Evolutionary conservation across 2,888 invertebrate species (phyloP), one percentile per base, ranked within the genome.

Genomic region (Thymelicus lineola): DNA sequence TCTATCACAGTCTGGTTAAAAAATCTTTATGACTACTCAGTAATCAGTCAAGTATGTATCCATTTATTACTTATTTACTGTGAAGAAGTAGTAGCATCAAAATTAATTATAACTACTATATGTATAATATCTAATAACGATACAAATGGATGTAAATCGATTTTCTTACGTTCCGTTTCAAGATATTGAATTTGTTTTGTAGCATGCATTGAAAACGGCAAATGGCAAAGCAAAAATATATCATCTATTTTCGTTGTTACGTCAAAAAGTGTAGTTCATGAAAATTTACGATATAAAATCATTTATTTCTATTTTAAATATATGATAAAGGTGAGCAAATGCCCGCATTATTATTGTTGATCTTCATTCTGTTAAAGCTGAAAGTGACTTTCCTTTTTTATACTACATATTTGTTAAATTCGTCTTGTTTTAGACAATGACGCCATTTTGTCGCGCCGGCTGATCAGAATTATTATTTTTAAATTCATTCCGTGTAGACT

Each of bases 391-490:
- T n/a, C 50, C 59, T 61, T 71, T 74, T 58, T 64, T 71, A 62
- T 45, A 70, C 38, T 73, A n/a, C n/a, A n/a, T n/a, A 73, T 73
- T 75, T 68, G 53, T 68, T 71, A 70, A 74, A 82, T 82, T 83
- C 82, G 82, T 84, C 88, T 90, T 91, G 89, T 91, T 88, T 89
- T 84, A 85, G 84, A 84, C 85, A 82, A 87, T 91, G 93, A 93
- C 93, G 93, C 93, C 93, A 93, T 93, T 91, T 93, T 93, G 93
- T 93, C 84, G 91, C 91, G 92, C 93, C 93, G 93, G 93, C 93
- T 93, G 93, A 93, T 93, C 87, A 73, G 85, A 88, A 86, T 86
- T 88, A 87, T 83, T 87, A 88, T 87, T 89, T 89, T 87, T 69
- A 68, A 55, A 61, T 45, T 35, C 17, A 46, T 68, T 68, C 17